Base-by-base conservation (phyloP, 2,888 invertebrate species). In the Callinectes sapidus region DNA sequence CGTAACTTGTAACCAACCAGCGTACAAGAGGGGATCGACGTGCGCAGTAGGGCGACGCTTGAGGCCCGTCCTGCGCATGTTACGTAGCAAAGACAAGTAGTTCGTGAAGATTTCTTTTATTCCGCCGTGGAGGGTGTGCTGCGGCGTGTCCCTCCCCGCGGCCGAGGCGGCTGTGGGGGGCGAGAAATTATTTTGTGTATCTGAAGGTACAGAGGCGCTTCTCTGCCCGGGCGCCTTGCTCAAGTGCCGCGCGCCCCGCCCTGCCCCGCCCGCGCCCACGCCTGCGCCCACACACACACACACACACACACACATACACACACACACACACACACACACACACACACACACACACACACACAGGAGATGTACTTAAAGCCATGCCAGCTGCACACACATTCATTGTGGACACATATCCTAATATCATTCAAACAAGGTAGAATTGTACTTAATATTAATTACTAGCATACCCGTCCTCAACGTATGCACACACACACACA, bases 171-270 rank as follows among this genome's bases (percentile, higher is more conserved):
- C 85, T 90, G 71, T 71, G 71, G 81, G 81, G 35, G 81, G 81
- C 42, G 90, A 92, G 90, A 92, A 87, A 90, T 90, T 92, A 92
- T 92, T 92, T 92, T 92, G 92, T 92, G 92, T 92, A 92, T 90
- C 71, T 92, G 81, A 90, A 90, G 90, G 90, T 81, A 90, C 85
- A 66, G 92, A 39, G 92, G 77, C 66, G 66, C 55, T 42, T 18
- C 42, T 88, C 66, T 55, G 16, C 35, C 42, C 77, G 66, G 66
- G 90, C 90, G 90, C 88, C 92, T 87, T 90, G 92, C 92, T 92
- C 92, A 92, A 92, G 87, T 90, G 88, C 88, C 90, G 90, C 88
- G 81, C 77, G 89, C 87, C 42, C 71, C 35, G 77, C 77, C 66
- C 88, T 66, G 81, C 55, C 18, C 32, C 71, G 42, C 35, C n/a